Evolutionary conservation across 1,140 invertebrate species (phyloP).

Genomic region (Drosophila baimaii): DNA sequence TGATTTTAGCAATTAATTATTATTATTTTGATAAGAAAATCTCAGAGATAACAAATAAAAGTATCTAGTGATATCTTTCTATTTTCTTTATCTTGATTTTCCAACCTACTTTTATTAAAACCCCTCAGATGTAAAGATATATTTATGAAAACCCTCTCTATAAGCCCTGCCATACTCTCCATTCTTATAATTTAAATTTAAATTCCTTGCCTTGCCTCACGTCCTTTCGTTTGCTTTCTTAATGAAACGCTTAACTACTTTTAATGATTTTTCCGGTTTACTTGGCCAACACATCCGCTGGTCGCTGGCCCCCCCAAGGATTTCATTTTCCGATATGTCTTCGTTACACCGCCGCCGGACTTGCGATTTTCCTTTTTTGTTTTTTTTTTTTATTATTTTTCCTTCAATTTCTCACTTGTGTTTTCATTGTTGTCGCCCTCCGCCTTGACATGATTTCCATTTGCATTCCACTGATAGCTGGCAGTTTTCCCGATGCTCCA

Average conservation of each 20-base stretch:
- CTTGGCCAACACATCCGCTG: constrained; percentile 36
- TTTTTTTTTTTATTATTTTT: constrained; percentile 9
- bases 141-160: too few species aligned
- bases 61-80: not conserved
- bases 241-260: constrained; percentile 59
- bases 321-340: constrained; percentile 63
- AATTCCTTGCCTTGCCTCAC: constrained; percentile 8
- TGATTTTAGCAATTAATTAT: not conserved
- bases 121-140: not conserved
- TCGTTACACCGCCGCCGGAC: constrained; percentile 13
- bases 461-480: constrained; percentile 70
- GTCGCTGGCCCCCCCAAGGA: constrained; percentile 18
- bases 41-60: too few species aligned
- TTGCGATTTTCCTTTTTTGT: not conserved
- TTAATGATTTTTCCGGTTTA: constrained; percentile 78
- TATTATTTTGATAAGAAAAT: not conserved
- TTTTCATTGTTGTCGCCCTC: constrained; percentile 36
- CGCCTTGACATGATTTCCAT: constrained; percentile 69
- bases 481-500: constrained; percentile 48
- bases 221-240: constrained; percentile 28
- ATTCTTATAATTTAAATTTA: not conserved
- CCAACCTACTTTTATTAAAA: not conserved
- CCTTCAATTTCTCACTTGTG: constrained; percentile 35
- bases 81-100: not conserved
- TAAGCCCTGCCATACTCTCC: not conserved